These are phyloP conservation scores for Machimus rusticus DNA, from an alignment of 2,888 invertebrate genomes.

Conservation along the genomic window DNA sequence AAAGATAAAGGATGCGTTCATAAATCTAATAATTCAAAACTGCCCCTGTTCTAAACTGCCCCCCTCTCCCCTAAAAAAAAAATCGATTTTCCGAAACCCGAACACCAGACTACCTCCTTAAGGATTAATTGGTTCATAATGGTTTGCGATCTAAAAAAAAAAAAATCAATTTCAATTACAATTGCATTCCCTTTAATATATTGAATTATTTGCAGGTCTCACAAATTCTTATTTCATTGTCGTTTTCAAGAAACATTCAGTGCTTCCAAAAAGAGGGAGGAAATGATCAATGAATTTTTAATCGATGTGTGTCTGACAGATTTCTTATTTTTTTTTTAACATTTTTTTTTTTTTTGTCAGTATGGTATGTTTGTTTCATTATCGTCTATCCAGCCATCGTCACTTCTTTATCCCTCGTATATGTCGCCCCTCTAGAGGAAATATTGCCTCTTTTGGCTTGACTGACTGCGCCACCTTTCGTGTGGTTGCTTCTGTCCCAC, in stretches of 20 bases:
- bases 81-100: too few relatives aligned
- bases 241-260: neutral
- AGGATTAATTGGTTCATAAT: too few relatives aligned
- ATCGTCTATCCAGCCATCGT: neutral
- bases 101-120: too few relatives aligned
- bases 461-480: neutral
- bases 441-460: neutral
- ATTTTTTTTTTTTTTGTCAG: neutral
- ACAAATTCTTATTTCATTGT: neutral
- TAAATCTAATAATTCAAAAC: too few relatives aligned
- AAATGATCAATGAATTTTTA: slow-evolving; percentile 44
- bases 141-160: too few relatives aligned
- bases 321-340: neutral
- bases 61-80: too few relatives aligned
- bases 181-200: neutral
- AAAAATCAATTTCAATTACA: neutral
- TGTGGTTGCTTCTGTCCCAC: neutral
- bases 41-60: too few relatives aligned
- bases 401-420: neutral
- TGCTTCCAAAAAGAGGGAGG: neutral
- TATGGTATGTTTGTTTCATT: neutral
- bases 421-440: neutral
- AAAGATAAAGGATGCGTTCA: too few relatives aligned
- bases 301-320: slow-evolving; percentile 28
- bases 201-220: neutral